A percentile compares a stretch with the other conserved stretches of the same genome.
phyloP scores from a whole-genome alignment of 2,797 vertebrate species.

The Tachyglossus aculeatus region DNA sequence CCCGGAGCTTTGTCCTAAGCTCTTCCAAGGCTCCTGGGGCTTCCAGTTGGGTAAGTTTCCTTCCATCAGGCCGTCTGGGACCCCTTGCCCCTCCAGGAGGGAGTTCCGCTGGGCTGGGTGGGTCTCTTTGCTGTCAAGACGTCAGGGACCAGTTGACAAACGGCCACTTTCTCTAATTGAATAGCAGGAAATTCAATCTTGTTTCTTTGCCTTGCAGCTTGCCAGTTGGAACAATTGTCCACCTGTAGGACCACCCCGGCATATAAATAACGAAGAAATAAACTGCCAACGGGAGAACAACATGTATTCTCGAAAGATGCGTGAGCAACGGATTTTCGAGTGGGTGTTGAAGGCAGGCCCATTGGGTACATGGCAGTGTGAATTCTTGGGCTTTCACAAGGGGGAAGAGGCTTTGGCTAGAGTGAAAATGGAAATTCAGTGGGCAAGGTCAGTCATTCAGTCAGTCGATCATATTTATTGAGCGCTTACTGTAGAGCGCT shows the following conservation, averaged over 20 bases:
- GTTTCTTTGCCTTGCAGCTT: conserved; percentile 40
- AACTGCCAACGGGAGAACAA: neutral
- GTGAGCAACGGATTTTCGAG: accelerated
- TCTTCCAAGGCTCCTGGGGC: too few relatives aligned
- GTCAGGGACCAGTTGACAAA: conserved; percentile 50
- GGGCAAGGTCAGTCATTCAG: too few relatives aligned
- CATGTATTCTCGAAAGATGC: neutral
- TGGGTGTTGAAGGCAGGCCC: too few relatives aligned
- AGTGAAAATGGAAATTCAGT: too few relatives aligned
- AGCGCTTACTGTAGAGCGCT: too few relatives aligned
- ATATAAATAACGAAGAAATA: conserved; percentile 41
- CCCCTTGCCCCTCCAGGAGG: neutral
- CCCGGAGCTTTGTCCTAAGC: too few relatives aligned
- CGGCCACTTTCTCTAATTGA: conserved; percentile 55
- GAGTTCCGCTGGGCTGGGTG: neutral
- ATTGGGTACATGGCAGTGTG: too few relatives aligned
- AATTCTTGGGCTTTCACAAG: too few relatives aligned
- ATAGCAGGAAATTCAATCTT: conserved; percentile 56
- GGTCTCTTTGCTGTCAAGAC: conserved; percentile 30
- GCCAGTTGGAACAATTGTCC: conserved; percentile 59
- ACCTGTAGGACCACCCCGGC: conserved; percentile 58
- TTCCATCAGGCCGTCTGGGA: too few relatives aligned
- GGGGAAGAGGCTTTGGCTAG: too few relatives aligned
- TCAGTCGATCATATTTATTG: too few relatives aligned
- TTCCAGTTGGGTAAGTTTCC: too few relatives aligned